Evolutionary conservation across 1,140 invertebrate genomes (phyloP).

Genomic region (Cecropterus lyciades): DNA sequence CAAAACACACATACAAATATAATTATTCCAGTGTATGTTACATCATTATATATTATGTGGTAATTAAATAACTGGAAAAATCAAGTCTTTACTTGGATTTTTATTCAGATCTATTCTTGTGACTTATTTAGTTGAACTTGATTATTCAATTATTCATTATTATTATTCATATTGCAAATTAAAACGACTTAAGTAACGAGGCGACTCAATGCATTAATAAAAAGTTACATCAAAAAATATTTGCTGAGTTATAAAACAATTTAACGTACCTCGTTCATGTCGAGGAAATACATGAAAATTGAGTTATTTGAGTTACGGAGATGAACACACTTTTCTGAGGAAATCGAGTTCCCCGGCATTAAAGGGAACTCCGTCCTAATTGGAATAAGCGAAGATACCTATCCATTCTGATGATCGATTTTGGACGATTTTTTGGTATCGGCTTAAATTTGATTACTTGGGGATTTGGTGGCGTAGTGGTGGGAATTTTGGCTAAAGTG

Average conservation of each 20-base stretch:
- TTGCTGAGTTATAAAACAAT: slow-evolving; percentile 21
- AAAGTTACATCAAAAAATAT: slow-evolving; percentile 15
- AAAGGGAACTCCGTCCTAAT: slow-evolving; percentile 21
- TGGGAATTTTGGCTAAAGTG: neutral
- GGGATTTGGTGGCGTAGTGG: neutral
- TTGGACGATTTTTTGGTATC: neutral
- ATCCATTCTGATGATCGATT: slow-evolving; percentile 15
- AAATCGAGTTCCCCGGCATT: slow-evolving; percentile 22
- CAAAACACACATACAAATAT: too few species aligned
- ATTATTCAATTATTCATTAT: too few species aligned
- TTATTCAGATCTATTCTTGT: too few species aligned
- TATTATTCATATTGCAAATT: neutral
- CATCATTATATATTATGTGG: too few species aligned
- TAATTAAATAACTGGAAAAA: too few species aligned
- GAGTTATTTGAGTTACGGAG: slow-evolving; percentile 31
- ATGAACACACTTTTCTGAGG: slow-evolving; percentile 25
- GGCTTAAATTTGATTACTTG: neutral
- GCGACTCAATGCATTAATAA: neutral
- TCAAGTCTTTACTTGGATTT: too few species aligned
- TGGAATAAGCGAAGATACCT: slow-evolving; percentile 10
- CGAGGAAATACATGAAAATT: slow-evolving; percentile 26
- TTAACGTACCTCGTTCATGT: slow-evolving; percentile 5
- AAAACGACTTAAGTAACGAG: neutral
- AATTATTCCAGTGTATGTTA: too few species aligned
- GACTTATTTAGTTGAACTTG: too few species aligned